These are phyloP conservation scores for Bombus pascuorum DNA, from an alignment of 1,140 invertebrate genomes.

Conservation along the genomic window DNA sequence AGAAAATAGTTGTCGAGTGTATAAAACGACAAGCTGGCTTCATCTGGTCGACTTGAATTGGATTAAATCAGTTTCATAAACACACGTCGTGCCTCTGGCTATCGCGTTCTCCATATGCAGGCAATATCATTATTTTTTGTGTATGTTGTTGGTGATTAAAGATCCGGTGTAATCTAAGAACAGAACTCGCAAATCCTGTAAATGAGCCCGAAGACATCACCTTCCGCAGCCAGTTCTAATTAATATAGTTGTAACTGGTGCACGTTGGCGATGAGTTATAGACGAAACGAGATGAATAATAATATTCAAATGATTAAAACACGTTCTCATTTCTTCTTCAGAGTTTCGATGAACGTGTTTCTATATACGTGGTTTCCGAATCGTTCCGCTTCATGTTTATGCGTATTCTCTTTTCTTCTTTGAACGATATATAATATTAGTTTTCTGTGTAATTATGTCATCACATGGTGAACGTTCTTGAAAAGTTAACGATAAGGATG, in stretches of 20 bases:
- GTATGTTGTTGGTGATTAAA: conserved; percentile 1
- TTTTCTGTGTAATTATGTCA: neutral
- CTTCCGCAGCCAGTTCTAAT: conserved; percentile 1
- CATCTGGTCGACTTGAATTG: neutral
- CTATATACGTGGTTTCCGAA: neutral
- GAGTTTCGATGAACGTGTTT: neutral
- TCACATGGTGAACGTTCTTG: no score
- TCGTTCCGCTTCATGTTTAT: neutral
- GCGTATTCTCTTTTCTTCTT: neutral
- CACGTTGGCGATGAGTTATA: conserved; percentile 2
- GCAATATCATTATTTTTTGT: neutral
- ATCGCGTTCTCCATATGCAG: neutral
- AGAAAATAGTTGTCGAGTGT: neutral
- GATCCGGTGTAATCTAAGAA: conserved; percentile 3
- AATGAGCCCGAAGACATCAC: neutral
- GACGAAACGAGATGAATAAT: neutral
- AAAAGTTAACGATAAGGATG: neutral
- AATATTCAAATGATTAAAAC: conserved; percentile 23
- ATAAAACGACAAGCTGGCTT: neutral
- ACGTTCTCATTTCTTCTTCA: neutral
- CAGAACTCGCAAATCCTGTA: neutral
- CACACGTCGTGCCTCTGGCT: neutral
- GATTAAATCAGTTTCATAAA: conserved; percentile 7
- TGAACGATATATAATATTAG: neutral
- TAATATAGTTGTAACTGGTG: conserved; percentile 1